Conservation (phyloP, 2,888 invertebrate species). For the Megastigmus dorsalis region DNA sequence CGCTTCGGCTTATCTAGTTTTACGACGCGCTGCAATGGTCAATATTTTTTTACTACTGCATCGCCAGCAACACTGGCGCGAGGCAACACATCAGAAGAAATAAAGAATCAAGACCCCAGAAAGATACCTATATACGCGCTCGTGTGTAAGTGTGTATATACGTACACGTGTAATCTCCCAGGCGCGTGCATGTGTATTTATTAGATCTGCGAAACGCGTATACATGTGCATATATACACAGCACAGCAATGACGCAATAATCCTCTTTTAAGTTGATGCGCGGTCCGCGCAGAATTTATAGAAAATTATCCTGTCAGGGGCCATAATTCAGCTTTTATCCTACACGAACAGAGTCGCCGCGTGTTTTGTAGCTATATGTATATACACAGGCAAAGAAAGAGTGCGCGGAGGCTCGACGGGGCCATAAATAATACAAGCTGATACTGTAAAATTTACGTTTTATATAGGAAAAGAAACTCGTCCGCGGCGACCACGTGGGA, state of each 20-base stretch:
- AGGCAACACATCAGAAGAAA: slow-evolving; percentile 18
- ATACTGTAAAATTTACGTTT: slow-evolving; percentile 29
- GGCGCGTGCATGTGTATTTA: neutral
- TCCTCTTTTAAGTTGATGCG: slow-evolving; percentile 12
- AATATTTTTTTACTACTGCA: slow-evolving; percentile 42
- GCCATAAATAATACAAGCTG: slow-evolving; percentile 22
- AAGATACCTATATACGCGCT: neutral
- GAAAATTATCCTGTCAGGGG: slow-evolving; percentile 9
- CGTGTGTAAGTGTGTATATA: neutral
- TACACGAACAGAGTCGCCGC: slow-evolving; percentile 4
- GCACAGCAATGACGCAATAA: slow-evolving; percentile 11
- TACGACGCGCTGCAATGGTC: slow-evolving; percentile 34
- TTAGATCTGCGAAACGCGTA: too few species aligned
- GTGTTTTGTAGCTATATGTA: slow-evolving; percentile 3
- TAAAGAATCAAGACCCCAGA: slow-evolving; percentile 19
- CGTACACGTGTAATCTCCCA: neutral
- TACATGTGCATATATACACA: too few species aligned
- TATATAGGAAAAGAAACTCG: neutral
- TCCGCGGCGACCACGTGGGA: neutral
- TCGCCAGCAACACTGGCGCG: neutral
- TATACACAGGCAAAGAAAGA: neutral
- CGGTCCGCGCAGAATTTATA: slow-evolving; percentile 24
- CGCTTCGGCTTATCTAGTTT: slow-evolving; percentile 33
- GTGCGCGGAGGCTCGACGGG: neutral
- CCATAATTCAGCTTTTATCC: slow-evolving; percentile 29